Evolutionary conservation across 2,888 invertebrate genomes (phyloP).

Genomic region (Gryllus longicercus): DNA sequence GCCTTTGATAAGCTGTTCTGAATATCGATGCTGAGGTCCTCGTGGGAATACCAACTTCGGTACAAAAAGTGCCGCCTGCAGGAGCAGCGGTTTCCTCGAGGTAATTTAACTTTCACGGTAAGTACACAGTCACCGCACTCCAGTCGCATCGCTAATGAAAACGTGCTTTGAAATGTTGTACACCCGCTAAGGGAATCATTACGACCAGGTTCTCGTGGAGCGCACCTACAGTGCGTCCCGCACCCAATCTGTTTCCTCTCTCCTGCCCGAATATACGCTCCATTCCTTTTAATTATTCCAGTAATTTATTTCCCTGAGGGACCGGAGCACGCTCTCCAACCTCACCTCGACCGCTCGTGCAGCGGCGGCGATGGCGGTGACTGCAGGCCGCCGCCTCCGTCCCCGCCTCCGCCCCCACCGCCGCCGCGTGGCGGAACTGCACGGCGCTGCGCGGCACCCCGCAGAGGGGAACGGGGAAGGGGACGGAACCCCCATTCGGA

Average conservation of each 20-base stretch:
- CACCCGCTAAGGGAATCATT: slow-evolving; percentile 11
- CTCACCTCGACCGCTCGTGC: not conserved
- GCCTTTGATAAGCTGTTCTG: not conserved
- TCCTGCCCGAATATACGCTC: not conserved
- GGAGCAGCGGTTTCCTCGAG: not conserved
- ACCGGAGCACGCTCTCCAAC: not conserved
- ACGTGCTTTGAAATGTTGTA: slow-evolving; percentile 17
- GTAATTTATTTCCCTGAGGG: slow-evolving; percentile 2
- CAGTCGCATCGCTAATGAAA: not conserved
- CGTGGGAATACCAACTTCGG: not conserved
- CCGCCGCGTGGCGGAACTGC: not conserved
- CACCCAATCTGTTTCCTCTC: not conserved
- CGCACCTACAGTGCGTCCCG: not conserved
- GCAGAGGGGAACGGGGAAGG: too few relatives aligned
- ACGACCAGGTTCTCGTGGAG: not conserved
- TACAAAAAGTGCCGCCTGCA: not conserved
- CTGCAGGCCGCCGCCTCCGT: not conserved
- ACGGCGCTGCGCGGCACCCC: too few relatives aligned
- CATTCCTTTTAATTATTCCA: not conserved
- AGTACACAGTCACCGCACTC: not conserved
- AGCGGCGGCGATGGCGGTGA: not conserved
- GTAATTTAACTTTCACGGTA: slow-evolving; percentile 10
- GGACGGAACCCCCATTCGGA: too few relatives aligned
- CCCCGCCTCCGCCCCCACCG: not conserved
- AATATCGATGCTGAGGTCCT: not conserved